Percentiles rank a stretch among this genome's conserved stretches.
Evolutionary conservation across 2,113 vertebrate genomes (phyloP).

Genomic region (Pluvialis apricaria): DNA sequence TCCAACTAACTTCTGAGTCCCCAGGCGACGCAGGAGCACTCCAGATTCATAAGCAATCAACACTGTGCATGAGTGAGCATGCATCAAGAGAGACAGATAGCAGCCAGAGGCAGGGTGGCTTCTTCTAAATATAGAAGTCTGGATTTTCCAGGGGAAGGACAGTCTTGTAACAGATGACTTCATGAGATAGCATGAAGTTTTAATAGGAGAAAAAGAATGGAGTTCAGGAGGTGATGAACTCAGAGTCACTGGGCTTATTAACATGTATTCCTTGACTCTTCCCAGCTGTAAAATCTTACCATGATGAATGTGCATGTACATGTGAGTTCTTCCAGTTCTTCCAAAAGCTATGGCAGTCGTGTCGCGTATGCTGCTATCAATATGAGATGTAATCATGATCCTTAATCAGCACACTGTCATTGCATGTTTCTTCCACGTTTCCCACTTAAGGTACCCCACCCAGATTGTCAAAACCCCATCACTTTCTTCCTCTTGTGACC

Average conservation of each 20-base stretch:
- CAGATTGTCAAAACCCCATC: background rate
- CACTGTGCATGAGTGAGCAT: background rate
- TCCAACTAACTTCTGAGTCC: background rate
- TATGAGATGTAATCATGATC: background rate
- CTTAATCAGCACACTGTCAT: background rate
- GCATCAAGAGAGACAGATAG: background rate
- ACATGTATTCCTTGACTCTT: background rate
- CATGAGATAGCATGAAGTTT: background rate
- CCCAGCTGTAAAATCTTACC: background rate
- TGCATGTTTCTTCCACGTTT: background rate
- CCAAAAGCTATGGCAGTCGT: background rate
- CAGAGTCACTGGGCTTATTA: background rate
- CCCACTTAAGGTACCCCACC: background rate
- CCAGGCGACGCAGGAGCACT: background rate
- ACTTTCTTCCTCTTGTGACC: background rate
- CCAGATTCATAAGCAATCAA: background rate
- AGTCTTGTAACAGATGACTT: background rate
- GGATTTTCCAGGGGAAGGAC: background rate
- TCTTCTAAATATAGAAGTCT: background rate
- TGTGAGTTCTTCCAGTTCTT: background rate
- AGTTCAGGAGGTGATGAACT: background rate
- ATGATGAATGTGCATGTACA: background rate
- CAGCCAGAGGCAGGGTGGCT: background rate
- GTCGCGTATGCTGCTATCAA: background rate
- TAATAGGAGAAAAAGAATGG: background rate